Base-by-base conservation (phyloP, 2,113 vertebrate genomes). In the Mandrillus leucophaeus region DNA sequence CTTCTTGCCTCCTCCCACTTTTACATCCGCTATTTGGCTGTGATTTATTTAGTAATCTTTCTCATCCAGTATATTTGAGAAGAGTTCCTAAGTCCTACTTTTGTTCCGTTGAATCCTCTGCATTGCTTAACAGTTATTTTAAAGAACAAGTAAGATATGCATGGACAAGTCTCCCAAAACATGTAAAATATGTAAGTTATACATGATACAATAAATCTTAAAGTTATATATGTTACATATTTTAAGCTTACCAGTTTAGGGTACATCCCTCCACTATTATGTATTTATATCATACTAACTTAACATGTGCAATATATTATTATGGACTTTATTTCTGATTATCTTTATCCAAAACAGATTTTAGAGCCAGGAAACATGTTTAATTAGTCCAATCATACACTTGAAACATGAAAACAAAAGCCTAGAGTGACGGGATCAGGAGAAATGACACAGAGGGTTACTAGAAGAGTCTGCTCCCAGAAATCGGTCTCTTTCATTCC, bases 31-130 rank as follows among this genome's bases (percentile, higher is more conserved):
- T 94, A 95, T 82, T 72, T 88, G 96, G 30, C 43, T 88, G 91
- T 95, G 18, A 90, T 95, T 93, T 93, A 92, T 95, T 96, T 87
- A 85, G 57, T 64, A 64, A 95, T 87, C 70, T 88, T 96, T 92
- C 52, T 90, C 57, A 90, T 13, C 59, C 32, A 64, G 30, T n/a
- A 57, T 38, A 35, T 87, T 45, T 83, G 78, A 78, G 68, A 86
- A 89, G 50, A 32, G 18, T 48, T 59, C 64, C 38, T 66, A 83
- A 88, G 48, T 76, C 27, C 38, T 82, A 72, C 59, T 35, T 82
- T 43, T 88, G 10, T 80, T 94, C 70, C 76, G 6, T 43, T 66
- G 68, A 92, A 78, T 0, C 27, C 72, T 94, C 59, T 66, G 30
- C 35, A 22, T 22, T 84, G 38, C 40, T 95, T 64, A 30, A 91